Percentiles rank a stretch among this genome's conserved stretches.
These are phyloP conservation scores for Plebejus melissa DNA, from an alignment of 2,888 invertebrate genomes.

Conservation along the genomic window DNA sequence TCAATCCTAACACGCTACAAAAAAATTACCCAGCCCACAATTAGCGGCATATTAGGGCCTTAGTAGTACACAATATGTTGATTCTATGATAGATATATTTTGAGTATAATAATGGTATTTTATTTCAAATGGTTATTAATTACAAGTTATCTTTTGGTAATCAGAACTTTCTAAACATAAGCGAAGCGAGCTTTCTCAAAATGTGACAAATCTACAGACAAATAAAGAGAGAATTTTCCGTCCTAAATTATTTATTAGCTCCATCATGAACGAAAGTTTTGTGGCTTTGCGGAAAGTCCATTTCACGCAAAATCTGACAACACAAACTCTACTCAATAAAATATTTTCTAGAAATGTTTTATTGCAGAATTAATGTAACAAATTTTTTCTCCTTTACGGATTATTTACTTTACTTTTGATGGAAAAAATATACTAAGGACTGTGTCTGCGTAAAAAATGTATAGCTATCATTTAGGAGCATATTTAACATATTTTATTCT, in stretches of 20 bases:
- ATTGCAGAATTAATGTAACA: background rate
- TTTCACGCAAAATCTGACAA: background rate
- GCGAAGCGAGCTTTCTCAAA: too few relatives aligned
- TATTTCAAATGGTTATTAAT: background rate
- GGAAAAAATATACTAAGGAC: background rate
- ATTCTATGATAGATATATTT: background rate
- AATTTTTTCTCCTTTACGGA: background rate
- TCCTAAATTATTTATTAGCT: background rate
- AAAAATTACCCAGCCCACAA: constrained; percentile 28
- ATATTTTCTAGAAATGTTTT: background rate
- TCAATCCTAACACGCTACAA: background rate
- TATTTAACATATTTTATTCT: too few relatives aligned
- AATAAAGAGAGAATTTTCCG: background rate
- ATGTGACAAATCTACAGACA: background rate
- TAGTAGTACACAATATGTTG: background rate
- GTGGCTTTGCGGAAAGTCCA: background rate
- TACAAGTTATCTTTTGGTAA: background rate
- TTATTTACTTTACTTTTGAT: background rate
- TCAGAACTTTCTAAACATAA: background rate
- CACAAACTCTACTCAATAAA: background rate
- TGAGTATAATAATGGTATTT: background rate
- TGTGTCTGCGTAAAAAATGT: too few relatives aligned
- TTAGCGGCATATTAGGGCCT: background rate
- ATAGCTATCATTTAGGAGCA: too few relatives aligned
- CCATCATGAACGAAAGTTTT: background rate